Percentiles rank a stretch among this genome's conserved stretches.
These are phyloP conservation scores for Sesamia nonagrioides DNA, from an alignment of 1,140 invertebrate species.

Conservation along the genomic window DNA sequence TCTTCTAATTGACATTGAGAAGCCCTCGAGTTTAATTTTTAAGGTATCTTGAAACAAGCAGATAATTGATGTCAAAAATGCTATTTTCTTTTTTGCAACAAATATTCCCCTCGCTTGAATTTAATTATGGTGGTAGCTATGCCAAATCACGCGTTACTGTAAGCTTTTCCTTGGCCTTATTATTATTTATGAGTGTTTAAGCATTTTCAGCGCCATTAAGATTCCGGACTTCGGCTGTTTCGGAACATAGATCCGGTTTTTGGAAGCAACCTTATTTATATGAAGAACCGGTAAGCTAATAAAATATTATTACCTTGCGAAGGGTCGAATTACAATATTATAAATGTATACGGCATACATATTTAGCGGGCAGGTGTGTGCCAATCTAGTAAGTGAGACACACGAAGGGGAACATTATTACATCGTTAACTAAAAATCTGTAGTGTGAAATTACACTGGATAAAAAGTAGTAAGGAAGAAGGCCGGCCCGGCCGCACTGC, in stretches of 20 bases:
- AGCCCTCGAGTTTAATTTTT: slow-evolving; percentile 45
- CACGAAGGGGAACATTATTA: slow-evolving; percentile 63
- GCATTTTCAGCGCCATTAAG: slow-evolving; percentile 5
- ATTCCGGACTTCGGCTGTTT: not conserved
- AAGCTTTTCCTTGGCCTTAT: slow-evolving; percentile 31
- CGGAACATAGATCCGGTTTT: slow-evolving; percentile 1
- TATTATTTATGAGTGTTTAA: slow-evolving; percentile 37
- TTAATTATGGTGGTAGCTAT: slow-evolving; percentile 44
- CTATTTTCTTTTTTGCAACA: slow-evolving; percentile 34
- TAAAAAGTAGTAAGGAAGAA: slow-evolving; percentile 69
- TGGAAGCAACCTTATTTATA: slow-evolving; percentile 25
- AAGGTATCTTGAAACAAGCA: slow-evolving; percentile 38
- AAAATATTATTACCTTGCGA: slow-evolving; percentile 37
- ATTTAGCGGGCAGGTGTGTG: slow-evolving; percentile 31
- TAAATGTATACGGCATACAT: slow-evolving; percentile 43
- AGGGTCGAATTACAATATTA: slow-evolving; percentile 45
- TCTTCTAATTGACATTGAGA: slow-evolving; percentile 47
- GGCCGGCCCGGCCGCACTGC: slow-evolving; percentile 52
- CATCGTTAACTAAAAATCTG: slow-evolving; percentile 70
- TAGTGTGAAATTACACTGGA: slow-evolving; percentile 77
- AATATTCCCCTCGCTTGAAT: slow-evolving; percentile 32
- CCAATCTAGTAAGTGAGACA: slow-evolving; percentile 47
- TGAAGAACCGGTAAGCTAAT: slow-evolving; percentile 22
- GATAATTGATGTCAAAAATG: slow-evolving; percentile 42
- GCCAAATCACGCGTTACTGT: slow-evolving; percentile 43